Conservation (phyloP, 1,140 invertebrate species). For the Anastatus disparis region DNA sequence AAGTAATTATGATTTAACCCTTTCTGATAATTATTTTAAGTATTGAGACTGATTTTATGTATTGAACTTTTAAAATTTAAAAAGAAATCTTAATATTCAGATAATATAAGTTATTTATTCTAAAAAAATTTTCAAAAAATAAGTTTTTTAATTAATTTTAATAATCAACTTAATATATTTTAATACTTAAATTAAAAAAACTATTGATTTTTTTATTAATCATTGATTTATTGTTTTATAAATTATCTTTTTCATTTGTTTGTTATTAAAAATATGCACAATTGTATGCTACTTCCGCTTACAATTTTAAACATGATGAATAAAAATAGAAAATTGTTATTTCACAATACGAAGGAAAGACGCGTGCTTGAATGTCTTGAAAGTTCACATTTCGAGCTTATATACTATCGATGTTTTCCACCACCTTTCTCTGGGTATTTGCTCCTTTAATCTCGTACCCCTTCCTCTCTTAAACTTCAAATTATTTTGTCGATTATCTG, state of each 20-base stretch:
- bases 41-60: too few species aligned
- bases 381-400: conserved; percentile 52
- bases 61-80: too few species aligned
- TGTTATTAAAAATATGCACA: not conserved
- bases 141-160: too few species aligned
- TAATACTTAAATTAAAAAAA: too few species aligned
- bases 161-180: too few species aligned
- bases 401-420: conserved; percentile 60
- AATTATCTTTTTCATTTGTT: not conserved
- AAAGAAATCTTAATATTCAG: too few species aligned
- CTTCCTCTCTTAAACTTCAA: too few species aligned
- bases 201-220: not conserved
- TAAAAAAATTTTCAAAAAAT: too few species aligned
- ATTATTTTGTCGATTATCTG: conserved; percentile 11
- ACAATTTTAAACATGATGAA: conserved; percentile 56
- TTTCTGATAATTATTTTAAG: too few species aligned
- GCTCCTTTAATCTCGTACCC: conserved; percentile 11
- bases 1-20: too few species aligned
- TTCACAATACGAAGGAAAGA: conserved; percentile 29
- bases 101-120: too few species aligned
- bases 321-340: not conserved
- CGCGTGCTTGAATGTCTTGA: conserved; percentile 45
- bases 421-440: conserved; percentile 57
- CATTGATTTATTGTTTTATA: not conserved
- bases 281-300: conserved; percentile 40